These are phyloP conservation scores for Erithacus rubecula DNA, from an alignment of 2,797 vertebrate genomes.

Conservation along the genomic window DNA sequence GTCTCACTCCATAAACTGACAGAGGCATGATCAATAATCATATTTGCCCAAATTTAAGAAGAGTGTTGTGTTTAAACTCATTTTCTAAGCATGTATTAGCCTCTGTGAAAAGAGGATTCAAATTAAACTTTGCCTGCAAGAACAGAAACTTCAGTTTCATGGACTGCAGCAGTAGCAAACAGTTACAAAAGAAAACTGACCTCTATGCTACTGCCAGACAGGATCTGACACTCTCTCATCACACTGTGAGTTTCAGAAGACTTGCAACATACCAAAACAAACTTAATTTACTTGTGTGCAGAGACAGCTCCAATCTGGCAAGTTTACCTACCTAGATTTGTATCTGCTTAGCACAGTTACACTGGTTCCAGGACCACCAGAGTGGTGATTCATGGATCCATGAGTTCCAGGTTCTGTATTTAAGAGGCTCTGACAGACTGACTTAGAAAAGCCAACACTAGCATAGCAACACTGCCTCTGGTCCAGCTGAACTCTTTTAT, in stretches of 20 bases:
- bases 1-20: neutral
- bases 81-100: neutral
- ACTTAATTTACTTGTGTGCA: neutral
- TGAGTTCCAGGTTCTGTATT: neutral
- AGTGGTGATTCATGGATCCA: neutral
- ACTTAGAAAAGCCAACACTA: neutral
- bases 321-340: neutral
- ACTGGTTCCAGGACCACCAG: neutral
- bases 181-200: neutral
- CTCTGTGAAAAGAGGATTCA: neutral
- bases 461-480: neutral
- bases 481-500: neutral
- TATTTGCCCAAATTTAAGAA: neutral
- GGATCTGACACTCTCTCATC: neutral
- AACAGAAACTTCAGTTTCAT: neutral
- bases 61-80: neutral
- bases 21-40: neutral
- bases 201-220: neutral
- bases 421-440: neutral
- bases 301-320: neutral
- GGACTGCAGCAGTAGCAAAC: neutral
- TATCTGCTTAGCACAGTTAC: neutral
- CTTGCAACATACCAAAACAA: neutral
- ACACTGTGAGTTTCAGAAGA: neutral
- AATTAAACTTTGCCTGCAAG: neutral